A percentile compares a stretch with the other conserved stretches of the same genome.
These are phyloP conservation scores for Chrysomela aeneicollis DNA, from an alignment of 2,888 invertebrate species.

Conservation along the genomic window DNA sequence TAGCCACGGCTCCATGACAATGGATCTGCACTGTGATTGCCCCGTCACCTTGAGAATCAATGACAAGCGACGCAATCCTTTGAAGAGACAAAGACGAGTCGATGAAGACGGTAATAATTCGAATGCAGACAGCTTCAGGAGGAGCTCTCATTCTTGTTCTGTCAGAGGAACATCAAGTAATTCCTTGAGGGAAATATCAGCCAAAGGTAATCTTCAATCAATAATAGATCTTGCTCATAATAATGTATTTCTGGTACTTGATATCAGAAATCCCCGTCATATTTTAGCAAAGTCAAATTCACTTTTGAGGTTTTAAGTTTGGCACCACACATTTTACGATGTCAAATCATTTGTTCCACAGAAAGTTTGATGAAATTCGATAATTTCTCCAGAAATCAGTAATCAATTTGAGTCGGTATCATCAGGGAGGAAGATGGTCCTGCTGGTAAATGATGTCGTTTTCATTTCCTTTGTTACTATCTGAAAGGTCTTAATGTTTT, in stretches of 20 bases:
- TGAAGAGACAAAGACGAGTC: constrained; percentile 79
- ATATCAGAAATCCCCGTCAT: no score
- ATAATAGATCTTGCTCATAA: background rate
- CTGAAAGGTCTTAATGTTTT: no score
- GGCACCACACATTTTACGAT: no score
- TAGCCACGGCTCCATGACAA: constrained; percentile 76
- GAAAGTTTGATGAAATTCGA: no score
- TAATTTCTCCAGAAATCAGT: no score
- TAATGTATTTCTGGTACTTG: background rate
- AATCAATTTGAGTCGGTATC: no score
- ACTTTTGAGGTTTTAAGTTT: no score
- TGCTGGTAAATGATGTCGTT: no score
- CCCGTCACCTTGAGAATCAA: constrained; percentile 65
- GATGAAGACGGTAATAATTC: constrained; percentile 68
- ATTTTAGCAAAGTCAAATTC: no score
- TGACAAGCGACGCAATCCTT: constrained; percentile 75
- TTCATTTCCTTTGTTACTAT: no score
- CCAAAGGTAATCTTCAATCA: constrained; percentile 35
- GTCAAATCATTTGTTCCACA: no score
- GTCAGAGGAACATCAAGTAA: constrained; percentile 48
- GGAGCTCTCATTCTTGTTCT: constrained; percentile 58
- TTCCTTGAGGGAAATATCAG: constrained; percentile 45
- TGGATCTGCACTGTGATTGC: constrained; percentile 76
- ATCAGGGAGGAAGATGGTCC: no score
- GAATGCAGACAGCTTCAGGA: constrained; percentile 47